A percentile compares a stretch with the other conserved stretches of the same genome.
phyloP scores from a whole-genome alignment of 2,113 vertebrate species.

The Nansenia antarctica region DNA sequence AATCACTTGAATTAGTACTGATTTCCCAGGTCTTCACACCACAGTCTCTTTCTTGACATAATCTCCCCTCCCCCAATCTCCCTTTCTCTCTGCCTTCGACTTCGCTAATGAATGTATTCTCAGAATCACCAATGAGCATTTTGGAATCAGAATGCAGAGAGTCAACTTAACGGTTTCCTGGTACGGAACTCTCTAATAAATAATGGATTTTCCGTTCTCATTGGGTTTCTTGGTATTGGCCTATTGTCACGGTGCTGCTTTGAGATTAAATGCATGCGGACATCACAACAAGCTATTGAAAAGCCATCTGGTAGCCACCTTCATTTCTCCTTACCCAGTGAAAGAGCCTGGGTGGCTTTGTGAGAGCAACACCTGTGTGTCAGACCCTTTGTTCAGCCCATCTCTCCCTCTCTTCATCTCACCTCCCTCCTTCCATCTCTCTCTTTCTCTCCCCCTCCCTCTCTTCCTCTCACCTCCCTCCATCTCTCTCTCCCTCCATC shows the following conservation, averaged over 20 bases:
- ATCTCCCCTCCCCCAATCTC: background rate
- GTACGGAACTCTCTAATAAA: background rate
- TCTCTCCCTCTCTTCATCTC: background rate
- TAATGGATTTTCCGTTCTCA: background rate
- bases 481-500: background rate
- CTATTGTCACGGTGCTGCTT: background rate
- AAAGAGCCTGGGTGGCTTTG: conserved; percentile 6
- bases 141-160: background rate
- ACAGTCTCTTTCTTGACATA: too few species aligned
- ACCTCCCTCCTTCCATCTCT: background rate
- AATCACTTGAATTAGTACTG: too few species aligned
- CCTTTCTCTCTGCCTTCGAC: background rate
- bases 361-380: conserved; percentile 56
- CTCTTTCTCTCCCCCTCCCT: conserved; percentile 14
- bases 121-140: background rate
- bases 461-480: background rate
- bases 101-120: background rate
- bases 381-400: conserved; percentile 56
- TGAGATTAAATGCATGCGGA: background rate
- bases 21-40: too few species aligned
- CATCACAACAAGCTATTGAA: background rate
- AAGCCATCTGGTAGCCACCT: background rate
- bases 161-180: background rate
- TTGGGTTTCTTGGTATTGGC: background rate
- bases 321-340: background rate